phyloP scores from a whole-genome alignment of 2,113 vertebrate species.

The Anser brachyrhynchus region DNA sequence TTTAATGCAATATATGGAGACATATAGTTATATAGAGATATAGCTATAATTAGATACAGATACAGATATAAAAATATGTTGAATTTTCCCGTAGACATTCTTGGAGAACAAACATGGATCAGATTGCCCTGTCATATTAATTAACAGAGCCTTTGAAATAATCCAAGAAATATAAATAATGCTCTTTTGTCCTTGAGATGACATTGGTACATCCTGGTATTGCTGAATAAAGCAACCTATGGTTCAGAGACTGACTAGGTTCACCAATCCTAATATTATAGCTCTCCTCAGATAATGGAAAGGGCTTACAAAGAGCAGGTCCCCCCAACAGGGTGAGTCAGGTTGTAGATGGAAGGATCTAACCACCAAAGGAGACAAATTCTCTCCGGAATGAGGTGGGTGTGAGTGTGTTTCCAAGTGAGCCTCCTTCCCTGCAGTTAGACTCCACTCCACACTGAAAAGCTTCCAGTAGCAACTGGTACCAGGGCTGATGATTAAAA shows the following conservation, averaged over 20 bases:
- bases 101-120: not conserved
- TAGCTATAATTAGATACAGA: not conserved
- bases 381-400: not conserved
- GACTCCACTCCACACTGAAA: not conserved
- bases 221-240: not conserved
- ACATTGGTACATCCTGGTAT: not conserved
- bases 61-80: not conserved
- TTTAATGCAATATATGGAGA: not conserved
- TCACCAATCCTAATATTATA: not conserved
- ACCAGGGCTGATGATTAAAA: not conserved
- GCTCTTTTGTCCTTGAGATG: accelerated
- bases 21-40: not conserved
- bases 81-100: not conserved
- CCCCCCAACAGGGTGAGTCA: not conserved
- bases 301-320: not conserved
- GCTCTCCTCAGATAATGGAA: not conserved
- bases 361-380: not conserved
- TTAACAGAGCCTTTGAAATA: not conserved
- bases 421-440: not conserved
- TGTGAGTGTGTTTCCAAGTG: accelerated
- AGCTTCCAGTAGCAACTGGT: not conserved
- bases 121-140: not conserved
- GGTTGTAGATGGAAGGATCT: not conserved
- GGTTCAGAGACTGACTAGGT: not conserved
- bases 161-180: not conserved